Base-by-base conservation (phyloP, 53 echinoderm and acorn worm species). In the Pentamera pediparva region DNA sequence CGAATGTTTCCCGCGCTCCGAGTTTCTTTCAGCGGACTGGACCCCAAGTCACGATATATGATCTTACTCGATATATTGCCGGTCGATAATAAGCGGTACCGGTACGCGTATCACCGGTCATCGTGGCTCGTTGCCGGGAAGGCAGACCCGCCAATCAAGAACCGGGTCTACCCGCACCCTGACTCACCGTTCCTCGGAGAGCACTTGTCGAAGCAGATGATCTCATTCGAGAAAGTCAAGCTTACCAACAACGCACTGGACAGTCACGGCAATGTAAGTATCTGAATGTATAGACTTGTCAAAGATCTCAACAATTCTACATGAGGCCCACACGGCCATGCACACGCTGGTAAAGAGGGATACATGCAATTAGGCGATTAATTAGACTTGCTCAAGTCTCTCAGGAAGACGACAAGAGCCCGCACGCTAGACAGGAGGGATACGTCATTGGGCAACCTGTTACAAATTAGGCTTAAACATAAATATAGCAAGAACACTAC, bases 111-210 rank as follows among this genome's bases (percentile, higher is more conserved):
- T 34, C 96, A 96, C 62, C 86, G 96, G 36, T 96, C 96, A 26
- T 96, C 96, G 18, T 96, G 96, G 96, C 75, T 96, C 26, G 91
- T 91, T 13, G 96, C 91, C 24, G 91, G 96, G 22, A 91, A 96
- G 55, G 96, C 91, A 17, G 96, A 91, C 47, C 96, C 91, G 27
- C 86, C 86, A 2, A 57, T 96, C 26, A 85, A 91, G 6, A 69
- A 83, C 29, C 59, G 88, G 34, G 62, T 96, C 2, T 83, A 84
- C 57, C 75, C 88, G 7, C 91, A 91, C 35, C 96, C 96, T 10
- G 91, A 91, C 69, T 91, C 91, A 30, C 91, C 96, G 4, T 88
- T 87, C 74, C 80, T 65, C 39, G 91, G 96, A 0, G 91, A 91
- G 52, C 91, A 91, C 56, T 79, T 98, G 4, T 75, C 69, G 21